phyloP scores from a whole-genome alignment of 2,797 vertebrate species.

The Sorex maritimensis region DNA sequence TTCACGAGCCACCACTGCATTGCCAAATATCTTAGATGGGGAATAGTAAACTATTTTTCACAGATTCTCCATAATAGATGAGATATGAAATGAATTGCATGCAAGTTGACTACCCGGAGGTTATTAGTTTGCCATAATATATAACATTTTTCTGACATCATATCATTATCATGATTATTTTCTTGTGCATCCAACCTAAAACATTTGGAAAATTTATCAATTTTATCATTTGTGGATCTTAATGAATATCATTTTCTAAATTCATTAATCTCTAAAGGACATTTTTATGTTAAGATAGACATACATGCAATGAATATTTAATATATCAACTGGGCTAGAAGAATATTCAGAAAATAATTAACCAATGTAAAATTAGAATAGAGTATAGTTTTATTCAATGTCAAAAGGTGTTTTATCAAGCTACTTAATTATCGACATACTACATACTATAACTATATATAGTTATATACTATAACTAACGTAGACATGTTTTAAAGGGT shows the following conservation, averaged over 20 bases:
- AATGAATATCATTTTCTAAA: conserved; percentile 79
- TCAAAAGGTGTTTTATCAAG: conserved; percentile 31
- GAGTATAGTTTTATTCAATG: conserved; percentile 56
- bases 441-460: background rate
- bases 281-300: conserved; percentile 74
- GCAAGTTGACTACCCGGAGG: conserved; percentile 75
- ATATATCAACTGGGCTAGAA: conserved; percentile 50
- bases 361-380: conserved; percentile 36
- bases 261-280: conserved; percentile 71
- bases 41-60: conserved; percentile 79
- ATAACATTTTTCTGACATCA: conserved; percentile 75
- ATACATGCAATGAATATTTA: conserved; percentile 68
- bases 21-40: conserved; percentile 70
- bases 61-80: conserved; percentile 77
- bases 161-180: conserved; percentile 82
- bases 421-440: background rate
- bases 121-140: conserved; percentile 80
- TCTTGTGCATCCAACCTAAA: conserved; percentile 82
- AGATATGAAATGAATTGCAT: conserved; percentile 82
- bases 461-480: background rate
- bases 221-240: conserved; percentile 84
- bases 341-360: conserved; percentile 42
- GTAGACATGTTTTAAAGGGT: background rate
- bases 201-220: conserved; percentile 80
- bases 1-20: conserved; percentile 60